Percentiles rank a stretch among this genome's conserved stretches.
phyloP scores from a whole-genome alignment of 1,140 invertebrate genomes.

The Hypothenemus hampei region DNA sequence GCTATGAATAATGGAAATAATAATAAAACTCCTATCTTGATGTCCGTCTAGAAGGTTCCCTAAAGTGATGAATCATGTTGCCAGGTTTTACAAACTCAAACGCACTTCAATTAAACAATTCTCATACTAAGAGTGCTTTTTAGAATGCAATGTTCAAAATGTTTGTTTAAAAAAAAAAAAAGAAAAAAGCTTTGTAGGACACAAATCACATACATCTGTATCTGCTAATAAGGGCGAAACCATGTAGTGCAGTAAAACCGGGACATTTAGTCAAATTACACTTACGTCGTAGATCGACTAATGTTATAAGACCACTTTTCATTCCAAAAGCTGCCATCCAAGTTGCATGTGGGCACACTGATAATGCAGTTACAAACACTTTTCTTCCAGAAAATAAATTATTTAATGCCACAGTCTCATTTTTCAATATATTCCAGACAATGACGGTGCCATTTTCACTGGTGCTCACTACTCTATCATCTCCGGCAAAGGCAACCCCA shows the following conservation, averaged over 20 bases:
- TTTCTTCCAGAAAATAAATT: conserved; percentile 47
- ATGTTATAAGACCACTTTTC: conserved; percentile 58
- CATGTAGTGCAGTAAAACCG: too few relatives aligned
- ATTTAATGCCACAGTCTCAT: conserved; percentile 47
- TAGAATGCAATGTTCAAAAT: too few relatives aligned
- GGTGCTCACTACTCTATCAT: conserved; percentile 52
- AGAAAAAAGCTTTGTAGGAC: too few relatives aligned
- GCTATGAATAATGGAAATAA: too few relatives aligned
- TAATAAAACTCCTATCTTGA: too few relatives aligned
- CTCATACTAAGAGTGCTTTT: neutral
- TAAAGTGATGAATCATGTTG: too few relatives aligned
- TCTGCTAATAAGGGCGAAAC: too few relatives aligned
- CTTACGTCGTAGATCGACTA: conserved; percentile 55
- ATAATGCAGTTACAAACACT: conserved; percentile 51
- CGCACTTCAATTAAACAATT: too few relatives aligned
- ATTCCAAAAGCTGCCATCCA: conserved; percentile 61
- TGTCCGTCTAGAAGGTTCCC: too few relatives aligned
- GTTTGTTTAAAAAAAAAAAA: too few relatives aligned
- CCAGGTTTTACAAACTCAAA: too few relatives aligned
- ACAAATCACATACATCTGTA: too few relatives aligned
- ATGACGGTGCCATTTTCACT: conserved; percentile 56
- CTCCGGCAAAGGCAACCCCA: conserved; percentile 50
- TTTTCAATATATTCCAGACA: conserved; percentile 58
- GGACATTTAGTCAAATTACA: conserved; percentile 2
- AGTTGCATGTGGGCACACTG: conserved; percentile 58